Base-by-base conservation (phyloP, 2,797 vertebrate species). In the Natrix natrix region DNA sequence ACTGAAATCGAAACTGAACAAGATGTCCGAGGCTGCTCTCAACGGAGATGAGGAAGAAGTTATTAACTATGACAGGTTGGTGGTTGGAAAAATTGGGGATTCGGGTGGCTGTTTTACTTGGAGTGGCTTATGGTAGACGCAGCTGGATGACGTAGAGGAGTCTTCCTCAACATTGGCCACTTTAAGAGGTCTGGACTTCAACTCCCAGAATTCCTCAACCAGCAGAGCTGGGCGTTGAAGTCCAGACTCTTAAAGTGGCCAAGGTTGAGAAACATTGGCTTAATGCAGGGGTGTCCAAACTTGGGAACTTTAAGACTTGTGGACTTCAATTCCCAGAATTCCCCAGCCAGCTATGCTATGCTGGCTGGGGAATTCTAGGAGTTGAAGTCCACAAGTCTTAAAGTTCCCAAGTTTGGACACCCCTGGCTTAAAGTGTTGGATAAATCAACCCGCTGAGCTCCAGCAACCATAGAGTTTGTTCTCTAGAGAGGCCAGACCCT, bases 1-100 rank as follows among this genome's bases (percentile, higher is more conserved):
- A 91, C 93, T 99, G 96, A 99, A 99, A 97, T 95, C 97, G 95
- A 99, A 99, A 95, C 98, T 99, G 97, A 98, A 99, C 97, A 98
- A 99, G 96, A 98, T 99, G 97, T 98, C 98, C 1, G 98, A 99
- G 97, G 98, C 98, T 0, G 98, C 99, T 88, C 99, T 99, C 93
- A 99, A 99, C 0, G 99, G 99, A 95, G 99, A 99, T 0, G 98
- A 98, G 12, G 97, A 98, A 12, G 98, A 98, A 55, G 97, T 98
- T 93, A 98, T 98, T 37, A 98, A 96, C 54, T 98, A 98, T 0
- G 98, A 99, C 90, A 98, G 98, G 99, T 99, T 16, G 26, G 92
- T 87, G 37, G 13, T 37, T 28, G 52, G 20, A 52, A 90, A 55
- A 28, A 5, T 7, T 56, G 92, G 74, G 43, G 48, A 92, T 26